phyloP scores from a whole-genome alignment of 1,140 invertebrate genomes.

The Euura lappo region DNA sequence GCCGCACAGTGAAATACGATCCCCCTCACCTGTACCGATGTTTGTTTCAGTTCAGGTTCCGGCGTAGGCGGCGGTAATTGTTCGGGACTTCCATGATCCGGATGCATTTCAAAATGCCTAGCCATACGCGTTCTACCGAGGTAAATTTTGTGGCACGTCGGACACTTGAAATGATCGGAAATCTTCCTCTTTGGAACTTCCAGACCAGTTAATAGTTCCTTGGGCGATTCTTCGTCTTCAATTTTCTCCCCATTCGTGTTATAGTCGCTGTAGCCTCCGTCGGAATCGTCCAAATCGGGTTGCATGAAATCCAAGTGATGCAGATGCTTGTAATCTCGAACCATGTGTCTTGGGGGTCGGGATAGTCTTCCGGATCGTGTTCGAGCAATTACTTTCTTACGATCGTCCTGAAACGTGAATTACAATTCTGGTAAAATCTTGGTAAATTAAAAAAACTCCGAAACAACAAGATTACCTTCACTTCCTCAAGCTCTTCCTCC shows the following conservation, averaged over 20 bases:
- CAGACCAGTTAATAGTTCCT: constrained; percentile 51
- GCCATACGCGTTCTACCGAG: constrained; percentile 63
- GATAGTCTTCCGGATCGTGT: constrained; percentile 70
- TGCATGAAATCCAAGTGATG: constrained; percentile 68
- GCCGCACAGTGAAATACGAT: background rate
- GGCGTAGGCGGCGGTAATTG: constrained; percentile 50
- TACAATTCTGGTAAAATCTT: too few species aligned
- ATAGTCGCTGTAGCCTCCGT: constrained; percentile 72
- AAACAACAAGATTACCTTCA: constrained; percentile 37
- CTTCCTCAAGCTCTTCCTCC: constrained; percentile 47
- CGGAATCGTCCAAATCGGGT: constrained; percentile 67
- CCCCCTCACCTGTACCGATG: constrained; percentile 20
- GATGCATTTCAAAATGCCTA: constrained; percentile 69
- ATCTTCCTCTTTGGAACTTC: constrained; percentile 61
- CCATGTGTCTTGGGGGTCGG: constrained; percentile 71
- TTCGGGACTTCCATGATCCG: constrained; percentile 65
- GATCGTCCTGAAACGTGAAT: constrained; percentile 54
- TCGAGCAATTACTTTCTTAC: constrained; percentile 65
- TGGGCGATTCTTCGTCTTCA: constrained; percentile 44
- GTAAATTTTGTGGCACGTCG: constrained; percentile 66
- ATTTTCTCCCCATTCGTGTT: constrained; percentile 62
- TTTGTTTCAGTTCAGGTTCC: constrained; percentile 44
- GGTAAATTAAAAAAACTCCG: too few species aligned
- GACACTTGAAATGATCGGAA: constrained; percentile 63
- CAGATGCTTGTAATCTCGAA: constrained; percentile 72